A percentile compares a stretch with the other conserved stretches of the same genome.
Conservation (phyloP, 2,797 vertebrate genomes). For the Xenopus petersii region DNA sequence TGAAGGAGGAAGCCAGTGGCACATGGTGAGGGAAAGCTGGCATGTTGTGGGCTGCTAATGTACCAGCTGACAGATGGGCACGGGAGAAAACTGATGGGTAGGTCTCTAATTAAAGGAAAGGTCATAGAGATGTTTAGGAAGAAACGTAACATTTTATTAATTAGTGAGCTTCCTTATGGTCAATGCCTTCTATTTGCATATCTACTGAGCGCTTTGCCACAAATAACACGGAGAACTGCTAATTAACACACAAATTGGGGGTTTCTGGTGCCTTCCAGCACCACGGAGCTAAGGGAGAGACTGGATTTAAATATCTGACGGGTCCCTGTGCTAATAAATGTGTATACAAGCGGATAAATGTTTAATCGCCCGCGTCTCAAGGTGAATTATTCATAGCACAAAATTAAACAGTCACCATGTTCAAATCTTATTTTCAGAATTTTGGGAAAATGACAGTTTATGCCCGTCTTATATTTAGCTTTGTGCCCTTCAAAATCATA, state of each 20-base stretch:
- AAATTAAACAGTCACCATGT: no score
- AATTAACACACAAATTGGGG: constrained; percentile 12
- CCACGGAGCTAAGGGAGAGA: background rate
- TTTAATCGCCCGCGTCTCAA: no score
- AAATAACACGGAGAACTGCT: constrained; percentile 24
- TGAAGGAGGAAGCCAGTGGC: no score
- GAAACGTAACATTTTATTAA: constrained; percentile 38
- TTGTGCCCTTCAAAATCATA: no score
- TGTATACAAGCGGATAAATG: no score
- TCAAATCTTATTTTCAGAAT: no score
- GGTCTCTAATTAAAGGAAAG: constrained; percentile 40
- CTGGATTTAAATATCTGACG: constrained; percentile 3
- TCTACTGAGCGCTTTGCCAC: constrained; percentile 28
- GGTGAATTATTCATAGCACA: no score
- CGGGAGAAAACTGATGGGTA: background rate
- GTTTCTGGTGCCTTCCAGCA: background rate
- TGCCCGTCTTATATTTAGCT: no score
- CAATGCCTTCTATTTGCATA: constrained; percentile 37
- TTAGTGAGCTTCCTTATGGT: constrained; percentile 38
- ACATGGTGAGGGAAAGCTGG: constrained; percentile 3
- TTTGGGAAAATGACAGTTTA: no score
- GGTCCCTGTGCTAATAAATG: no score
- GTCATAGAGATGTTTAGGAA: constrained; percentile 34
- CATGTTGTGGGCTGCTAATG: constrained; percentile 11
- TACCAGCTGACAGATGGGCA: constrained; percentile 45